Base-by-base conservation (phyloP, 1,140 invertebrate species). In the Philaenus spumarius region DNA sequence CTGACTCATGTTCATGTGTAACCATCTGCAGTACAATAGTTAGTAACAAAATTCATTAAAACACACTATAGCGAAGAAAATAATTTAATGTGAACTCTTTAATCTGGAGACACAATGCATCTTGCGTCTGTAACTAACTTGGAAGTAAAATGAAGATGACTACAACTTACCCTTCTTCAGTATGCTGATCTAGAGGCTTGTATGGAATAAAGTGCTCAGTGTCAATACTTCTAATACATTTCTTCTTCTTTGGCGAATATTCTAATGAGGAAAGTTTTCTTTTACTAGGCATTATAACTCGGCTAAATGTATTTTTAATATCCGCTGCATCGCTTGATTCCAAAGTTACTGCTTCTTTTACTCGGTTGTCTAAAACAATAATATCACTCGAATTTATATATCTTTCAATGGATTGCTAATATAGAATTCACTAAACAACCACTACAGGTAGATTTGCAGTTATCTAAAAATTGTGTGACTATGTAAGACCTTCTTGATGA, bases 121-220 rank as follows among this genome's bases (percentile, higher is more conserved):
- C 20, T 9, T 9, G 9, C 12, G 11, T 11, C 12, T 51, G 48
- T 51, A 11, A 17, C n/a, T 19, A 15, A 15, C n/a, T 14, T 20
- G 35, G 2, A 17, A 15, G 19, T 37, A n/a, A n/a, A n/a, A n/a
- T n/a, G n/a, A n/a, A n/a, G n/a, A n/a, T n/a, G n/a, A n/a, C n/a
- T n/a, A 42, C 19, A 58, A 64, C 73, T 75, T 76, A 92, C 83
- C 93, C 94, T 66, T 86, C 81, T 73, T 98, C 95, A 1, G 89
- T 90, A 63, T 93, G 84, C 70, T 84, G 85, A 71, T 97, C 92
- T 19, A 83, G 75, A 6, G 94, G 87, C 42, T 81, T 75, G 73
- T 98, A 96, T 7, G 87, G 84, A 64, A 98, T 84, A 68, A 89
- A 98, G 76, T 93, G 81, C 63, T 92, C 85, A 48, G 80, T 76